A percentile compares a stretch with the other conserved stretches of the same genome.
Conservation (phyloP, 2,888 invertebrate species). For the Lutraria lutraria region DNA sequence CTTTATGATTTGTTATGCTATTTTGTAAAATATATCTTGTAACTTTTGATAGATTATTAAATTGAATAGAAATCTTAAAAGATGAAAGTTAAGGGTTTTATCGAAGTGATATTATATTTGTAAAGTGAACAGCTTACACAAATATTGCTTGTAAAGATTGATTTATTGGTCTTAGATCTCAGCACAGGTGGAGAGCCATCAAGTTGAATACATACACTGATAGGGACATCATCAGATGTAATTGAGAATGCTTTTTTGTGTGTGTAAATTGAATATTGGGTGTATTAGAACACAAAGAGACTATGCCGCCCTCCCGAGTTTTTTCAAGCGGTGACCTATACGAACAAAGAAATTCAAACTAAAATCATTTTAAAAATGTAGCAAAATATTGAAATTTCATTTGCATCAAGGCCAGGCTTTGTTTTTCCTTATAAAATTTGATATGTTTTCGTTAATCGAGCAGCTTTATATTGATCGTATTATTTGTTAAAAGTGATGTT, state of each 20-base stretch:
- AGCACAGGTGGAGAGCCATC: slow-evolving; percentile 43
- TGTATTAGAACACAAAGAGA: slow-evolving; percentile 52
- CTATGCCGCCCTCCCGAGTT: slow-evolving; percentile 23
- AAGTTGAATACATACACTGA: slow-evolving; percentile 30
- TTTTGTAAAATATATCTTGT: slow-evolving; percentile 38
- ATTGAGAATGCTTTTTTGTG: slow-evolving; percentile 47
- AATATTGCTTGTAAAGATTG: slow-evolving; percentile 31
- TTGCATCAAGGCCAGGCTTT: no score
- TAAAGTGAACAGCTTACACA: slow-evolving; percentile 42
- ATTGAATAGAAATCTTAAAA: slow-evolving; percentile 28
- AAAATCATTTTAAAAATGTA: background rate
- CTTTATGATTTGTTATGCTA: slow-evolving; percentile 41
- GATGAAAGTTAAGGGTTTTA: slow-evolving; percentile 45
- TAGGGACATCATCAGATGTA: slow-evolving; percentile 29
- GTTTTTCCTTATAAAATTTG: background rate
- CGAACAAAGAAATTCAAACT: slow-evolving; percentile 41
- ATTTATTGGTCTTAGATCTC: slow-evolving; percentile 32
- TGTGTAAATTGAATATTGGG: slow-evolving; percentile 59
- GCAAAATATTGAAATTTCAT: background rate
- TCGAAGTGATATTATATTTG: slow-evolving; percentile 41
- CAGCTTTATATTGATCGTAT: background rate
- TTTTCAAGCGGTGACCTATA: slow-evolving; percentile 35
- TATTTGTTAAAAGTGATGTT: background rate
- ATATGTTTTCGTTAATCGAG: background rate
- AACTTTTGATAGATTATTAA: slow-evolving; percentile 31